Evolutionary conservation across 2,888 invertebrate genomes (phyloP), one percentile per base, ranked within the genome.

Genomic region (Argyresthia albistria): DNA sequence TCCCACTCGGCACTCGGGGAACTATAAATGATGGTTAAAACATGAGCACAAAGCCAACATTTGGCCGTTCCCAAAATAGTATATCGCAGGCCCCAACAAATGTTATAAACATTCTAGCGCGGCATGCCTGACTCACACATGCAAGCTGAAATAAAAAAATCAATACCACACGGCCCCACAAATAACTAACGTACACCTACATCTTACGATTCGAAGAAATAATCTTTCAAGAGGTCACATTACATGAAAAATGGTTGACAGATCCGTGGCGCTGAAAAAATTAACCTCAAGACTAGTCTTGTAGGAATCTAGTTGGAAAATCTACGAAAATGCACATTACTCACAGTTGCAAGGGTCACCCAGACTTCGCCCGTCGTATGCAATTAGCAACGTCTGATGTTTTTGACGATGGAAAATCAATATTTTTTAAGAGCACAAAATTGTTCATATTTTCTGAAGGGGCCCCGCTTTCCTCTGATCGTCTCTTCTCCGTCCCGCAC

Each of bases 401-500:
- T 73, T 82, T 80, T 80, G 73, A 75, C 81, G 77, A 78, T 76
- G 78, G 69, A 86, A 84, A 83, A 87, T 87, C 87, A 87, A 87
- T 88, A 87, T 77, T 78, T 83, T 86, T 83, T 82, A 80, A 76
- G 76, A 78, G 78, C 70, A 76, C 37, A 48, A 74, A 70, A 73
- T 76, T 83, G 81, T 80, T 82, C 80, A 82, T 86, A 83, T 82
- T 83, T 83, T 84, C 79, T 77, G 69, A 46, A 66, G 67, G 74
- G 74, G 70, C 73, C 73, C 72, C 67, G 68, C 69, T 69, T 70
- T 73, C 72, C 78, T 67, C 64, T 65, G 70, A 61, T 60, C 61
- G 63, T 79, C 79, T 75, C 82, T 52, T n/a, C 53, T 43, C 49
- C 46, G 53, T 53, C 66, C 73, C 80, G 70, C 69, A 66, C 75